Base-by-base conservation (phyloP, 1,140 invertebrate species). In the Calliopsis andreniformis region DNA sequence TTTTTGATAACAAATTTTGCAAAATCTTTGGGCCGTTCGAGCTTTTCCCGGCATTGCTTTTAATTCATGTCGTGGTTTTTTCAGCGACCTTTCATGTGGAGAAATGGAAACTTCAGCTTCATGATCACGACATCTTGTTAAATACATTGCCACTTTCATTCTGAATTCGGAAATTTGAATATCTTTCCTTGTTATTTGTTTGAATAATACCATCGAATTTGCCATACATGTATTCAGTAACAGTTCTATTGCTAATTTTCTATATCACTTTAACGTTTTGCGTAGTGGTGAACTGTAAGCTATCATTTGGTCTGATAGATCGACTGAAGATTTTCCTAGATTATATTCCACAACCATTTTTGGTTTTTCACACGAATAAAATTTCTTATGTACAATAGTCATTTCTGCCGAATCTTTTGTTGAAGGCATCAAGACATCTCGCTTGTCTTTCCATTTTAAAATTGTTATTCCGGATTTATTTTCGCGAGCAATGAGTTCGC, bases 401-500 rank as follows among this genome's bases (percentile, higher is more conserved):
- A 70, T 70, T 70, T 70, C 43, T 58, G 53, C 45, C 6, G 66
- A 56, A 75, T 83, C 67, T 64, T 72, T 71, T n/a, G 72, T 72
- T 12, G 49, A 64, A 3, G 80, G 42, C 23, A 70, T 58, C 16
- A 87, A 55, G 18, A 91, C 85, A 51, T 88, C 86, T 69, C 86
- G 28, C 30, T 70, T 70, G 20, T 49, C 56, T 49, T 70, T 59
- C 55, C 55, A 70, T 58, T 70, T 70, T 43, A 73, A 49, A 89
- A 93, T 75, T 45, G 85, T 89, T 79, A 92, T 88, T 3, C 87
- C 89, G 51, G 86, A 80, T 25, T 86, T 79, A 85, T 88, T 90
- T 85, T 91, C 79, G 78, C 78, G 76, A 3, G 86, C 78, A 63
- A 76, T 73, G 8, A 81, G 43, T 67, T 92, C 87, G 28, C 89